A percentile compares a stretch with the other conserved stretches of the same genome.
These are phyloP conservation scores for Mionectes macconnelli DNA, from an alignment of 2,113 vertebrate genomes.

Conservation along the genomic window DNA sequence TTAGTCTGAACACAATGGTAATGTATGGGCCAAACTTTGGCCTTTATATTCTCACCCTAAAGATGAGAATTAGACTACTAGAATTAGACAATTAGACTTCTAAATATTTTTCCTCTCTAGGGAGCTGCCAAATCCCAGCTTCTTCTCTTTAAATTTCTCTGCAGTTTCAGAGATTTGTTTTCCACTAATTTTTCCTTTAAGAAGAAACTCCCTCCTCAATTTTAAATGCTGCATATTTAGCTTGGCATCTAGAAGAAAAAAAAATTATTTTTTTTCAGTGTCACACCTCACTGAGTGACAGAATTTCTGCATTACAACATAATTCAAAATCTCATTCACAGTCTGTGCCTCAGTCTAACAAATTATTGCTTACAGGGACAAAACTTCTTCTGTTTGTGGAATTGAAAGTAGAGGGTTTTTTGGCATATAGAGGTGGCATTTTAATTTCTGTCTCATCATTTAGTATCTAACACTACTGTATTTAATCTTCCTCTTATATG, in stretches of 20 bases:
- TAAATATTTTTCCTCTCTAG: neutral
- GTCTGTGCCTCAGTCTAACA: neutral
- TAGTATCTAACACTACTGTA: neutral
- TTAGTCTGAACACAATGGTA: neutral
- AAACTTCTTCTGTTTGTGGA: neutral
- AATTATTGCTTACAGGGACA: neutral
- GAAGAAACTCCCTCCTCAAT: neutral
- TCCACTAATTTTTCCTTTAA: neutral
- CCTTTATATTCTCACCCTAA: neutral
- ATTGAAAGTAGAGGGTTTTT: neutral
- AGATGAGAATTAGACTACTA: too few species aligned
- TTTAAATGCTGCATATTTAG: neutral
- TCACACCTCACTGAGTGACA: neutral
- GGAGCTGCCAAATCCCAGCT: neutral
- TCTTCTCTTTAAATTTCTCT: neutral
- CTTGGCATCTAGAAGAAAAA: neutral
- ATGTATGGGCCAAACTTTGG: neutral
- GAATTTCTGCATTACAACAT: neutral
- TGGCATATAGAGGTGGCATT: neutral
- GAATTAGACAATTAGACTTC: neutral
- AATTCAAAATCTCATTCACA: neutral
- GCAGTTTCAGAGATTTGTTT: neutral
- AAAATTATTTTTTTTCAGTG: neutral
- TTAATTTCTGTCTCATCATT: neutral
- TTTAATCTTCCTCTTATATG: neutral